phyloP scores from a whole-genome alignment of 1,140 invertebrate species.

The Drosophila arawakana region DNA sequence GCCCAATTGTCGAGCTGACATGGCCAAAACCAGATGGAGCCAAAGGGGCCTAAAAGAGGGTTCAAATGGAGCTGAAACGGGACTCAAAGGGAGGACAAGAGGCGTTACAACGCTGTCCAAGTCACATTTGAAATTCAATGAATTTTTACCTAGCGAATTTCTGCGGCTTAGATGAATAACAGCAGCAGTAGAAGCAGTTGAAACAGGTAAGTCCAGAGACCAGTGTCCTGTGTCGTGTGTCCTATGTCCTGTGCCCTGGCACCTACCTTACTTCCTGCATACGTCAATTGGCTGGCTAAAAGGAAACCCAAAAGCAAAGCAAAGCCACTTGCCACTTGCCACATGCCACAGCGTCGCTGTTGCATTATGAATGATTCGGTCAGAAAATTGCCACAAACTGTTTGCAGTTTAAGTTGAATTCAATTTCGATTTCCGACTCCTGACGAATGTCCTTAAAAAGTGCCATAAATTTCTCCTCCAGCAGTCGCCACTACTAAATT shows the following conservation, averaged over 20 bases:
- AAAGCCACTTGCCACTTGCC: constrained; percentile 56
- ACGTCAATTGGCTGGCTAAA: constrained; percentile 70
- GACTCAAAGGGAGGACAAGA: neutral
- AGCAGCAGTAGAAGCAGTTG: constrained; percentile 19
- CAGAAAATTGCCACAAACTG: constrained; percentile 63
- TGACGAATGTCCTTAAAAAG: constrained; percentile 63
- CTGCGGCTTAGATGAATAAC: constrained; percentile 70
- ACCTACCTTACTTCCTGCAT: constrained; percentile 30
- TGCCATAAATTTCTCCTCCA: constrained; percentile 63
- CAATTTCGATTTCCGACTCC: constrained; percentile 50
- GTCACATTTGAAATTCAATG: constrained; percentile 80
- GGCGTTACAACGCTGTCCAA: constrained; percentile 17
- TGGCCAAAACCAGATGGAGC: neutral
- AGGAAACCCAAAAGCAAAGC: constrained; percentile 21
- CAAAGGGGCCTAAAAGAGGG: neutral
- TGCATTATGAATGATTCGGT: constrained; percentile 79
- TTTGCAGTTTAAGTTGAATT: constrained; percentile 71
- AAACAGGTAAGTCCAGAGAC: neutral
- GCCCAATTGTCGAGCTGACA: constrained; percentile 58
- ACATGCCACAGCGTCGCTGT: constrained; percentile 48
- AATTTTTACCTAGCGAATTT: constrained; percentile 73
- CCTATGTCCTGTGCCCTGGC: constrained; percentile 5
- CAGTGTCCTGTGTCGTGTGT: neutral
- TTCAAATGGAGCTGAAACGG: too few species aligned
- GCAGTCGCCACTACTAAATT: constrained; percentile 25